Evolutionary conservation across 1,140 invertebrate genomes (phyloP).

Genomic region (Magallana angulata): DNA sequence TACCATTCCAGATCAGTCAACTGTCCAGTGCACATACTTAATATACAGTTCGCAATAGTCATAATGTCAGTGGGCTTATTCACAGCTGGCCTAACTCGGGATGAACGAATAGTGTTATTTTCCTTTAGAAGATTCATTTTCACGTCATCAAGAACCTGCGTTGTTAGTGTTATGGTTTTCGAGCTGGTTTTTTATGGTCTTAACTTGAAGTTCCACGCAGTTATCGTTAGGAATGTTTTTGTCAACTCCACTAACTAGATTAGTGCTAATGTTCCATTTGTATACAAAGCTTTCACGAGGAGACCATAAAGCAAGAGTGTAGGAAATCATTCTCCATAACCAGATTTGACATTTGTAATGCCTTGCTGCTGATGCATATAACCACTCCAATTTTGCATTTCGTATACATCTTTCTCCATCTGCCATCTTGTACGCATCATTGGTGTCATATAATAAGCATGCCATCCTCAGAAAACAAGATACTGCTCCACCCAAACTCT

Average conservation of each 20-base stretch:
- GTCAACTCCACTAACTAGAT: constrained; percentile 40
- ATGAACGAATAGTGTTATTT: too few relatives aligned
- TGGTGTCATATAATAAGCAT: too few relatives aligned
- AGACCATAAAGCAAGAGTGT: constrained; percentile 11
- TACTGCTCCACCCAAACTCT: constrained; percentile 44
- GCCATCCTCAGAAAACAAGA: too few relatives aligned
- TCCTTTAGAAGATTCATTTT: too few relatives aligned
- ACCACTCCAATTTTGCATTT: constrained; percentile 44
- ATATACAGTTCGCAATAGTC: too few relatives aligned
- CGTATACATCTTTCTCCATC: too few relatives aligned
- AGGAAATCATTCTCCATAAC: constrained; percentile 36
- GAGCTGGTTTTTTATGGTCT: constrained; percentile 31
- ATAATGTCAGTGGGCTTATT: too few relatives aligned
- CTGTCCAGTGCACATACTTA: too few relatives aligned
- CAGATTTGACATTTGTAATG: constrained; percentile 51
- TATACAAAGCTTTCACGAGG: constrained; percentile 46
- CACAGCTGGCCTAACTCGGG: too few relatives aligned
- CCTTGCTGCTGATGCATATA: not conserved
- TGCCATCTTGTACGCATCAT: too few relatives aligned
- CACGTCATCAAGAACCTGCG: too few relatives aligned
- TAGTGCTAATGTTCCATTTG: constrained; percentile 49
- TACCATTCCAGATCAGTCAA: too few relatives aligned
- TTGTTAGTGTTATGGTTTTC: constrained; percentile 53
- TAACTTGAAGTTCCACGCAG: constrained; percentile 41
- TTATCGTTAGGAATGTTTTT: constrained; percentile 59